Evolutionary conservation across 2,797 vertebrate genomes (phyloP).

Genomic region (Sebastes trivittatus): DNA sequence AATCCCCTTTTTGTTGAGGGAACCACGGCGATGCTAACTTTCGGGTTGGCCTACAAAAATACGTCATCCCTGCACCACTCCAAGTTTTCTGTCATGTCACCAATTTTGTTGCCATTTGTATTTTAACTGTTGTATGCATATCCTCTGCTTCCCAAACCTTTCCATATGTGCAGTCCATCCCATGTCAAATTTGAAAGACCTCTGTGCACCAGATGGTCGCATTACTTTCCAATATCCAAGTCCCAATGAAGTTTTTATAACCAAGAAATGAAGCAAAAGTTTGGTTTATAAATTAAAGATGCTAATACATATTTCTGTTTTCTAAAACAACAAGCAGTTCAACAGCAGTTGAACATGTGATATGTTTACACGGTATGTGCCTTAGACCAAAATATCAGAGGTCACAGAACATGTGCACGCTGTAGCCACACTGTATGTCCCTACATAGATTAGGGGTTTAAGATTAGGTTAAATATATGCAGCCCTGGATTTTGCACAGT

Average conservation of each 20-base stretch:
- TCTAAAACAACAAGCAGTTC: neutral
- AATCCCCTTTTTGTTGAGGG: too few relatives aligned
- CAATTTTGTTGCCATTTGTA: neutral
- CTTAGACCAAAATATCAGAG: neutral
- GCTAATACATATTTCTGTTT: neutral
- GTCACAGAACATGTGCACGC: neutral
- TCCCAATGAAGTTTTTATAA: neutral
- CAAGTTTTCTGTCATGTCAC: conserved; percentile 4
- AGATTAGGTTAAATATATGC: neutral
- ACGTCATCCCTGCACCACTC: neutral
- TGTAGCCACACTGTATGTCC: neutral
- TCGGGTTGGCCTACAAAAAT: too few relatives aligned
- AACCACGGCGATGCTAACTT: too few relatives aligned
- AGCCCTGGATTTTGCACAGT: neutral
- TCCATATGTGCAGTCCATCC: neutral
- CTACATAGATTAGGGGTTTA: neutral
- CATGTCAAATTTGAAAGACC: neutral
- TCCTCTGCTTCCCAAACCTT: neutral
- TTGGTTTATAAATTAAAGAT: neutral
- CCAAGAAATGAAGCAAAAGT: neutral
- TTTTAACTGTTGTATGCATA: neutral
- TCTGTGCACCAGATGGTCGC: neutral
- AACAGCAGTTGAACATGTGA: neutral
- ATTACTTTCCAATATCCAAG: neutral
- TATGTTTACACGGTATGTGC: neutral